phyloP scores from a whole-genome alignment of 2,797 vertebrate species.

The Australoheros facetus region DNA sequence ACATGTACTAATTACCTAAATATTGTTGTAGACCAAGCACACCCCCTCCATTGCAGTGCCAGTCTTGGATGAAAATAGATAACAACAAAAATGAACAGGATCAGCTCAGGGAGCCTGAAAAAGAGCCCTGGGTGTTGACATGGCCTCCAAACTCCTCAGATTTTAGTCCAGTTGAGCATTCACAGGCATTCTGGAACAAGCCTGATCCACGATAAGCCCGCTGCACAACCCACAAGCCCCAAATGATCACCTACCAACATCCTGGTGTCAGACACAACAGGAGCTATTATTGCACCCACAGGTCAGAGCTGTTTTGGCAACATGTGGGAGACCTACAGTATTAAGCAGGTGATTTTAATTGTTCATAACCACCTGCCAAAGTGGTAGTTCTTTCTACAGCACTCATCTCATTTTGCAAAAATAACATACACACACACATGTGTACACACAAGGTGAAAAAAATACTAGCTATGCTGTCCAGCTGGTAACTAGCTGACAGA shows the following conservation, averaged over 20 bases:
- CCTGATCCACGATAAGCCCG: neutral
- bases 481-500: neutral
- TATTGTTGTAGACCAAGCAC: neutral
- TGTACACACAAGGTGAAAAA: neutral
- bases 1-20: neutral
- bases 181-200: neutral
- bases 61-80: neutral
- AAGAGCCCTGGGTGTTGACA: neutral
- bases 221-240: neutral
- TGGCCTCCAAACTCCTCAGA: neutral
- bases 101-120: too few relatives aligned
- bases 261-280: too few relatives aligned
- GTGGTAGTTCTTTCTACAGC: neutral
- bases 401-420: neutral
- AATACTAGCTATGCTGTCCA: neutral
- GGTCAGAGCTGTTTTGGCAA: neutral
- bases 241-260: too few relatives aligned
- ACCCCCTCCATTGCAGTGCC: neutral
- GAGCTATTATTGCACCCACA: neutral
- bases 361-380: neutral
- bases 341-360: neutral
- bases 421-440: fast-evolving
- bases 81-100: neutral
- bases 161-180: neutral
- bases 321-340: neutral